Evolutionary conservation across 2,888 invertebrate genomes (phyloP), one percentile per base, ranked within the genome.

Genomic region (Alloplasta piceator): DNA sequence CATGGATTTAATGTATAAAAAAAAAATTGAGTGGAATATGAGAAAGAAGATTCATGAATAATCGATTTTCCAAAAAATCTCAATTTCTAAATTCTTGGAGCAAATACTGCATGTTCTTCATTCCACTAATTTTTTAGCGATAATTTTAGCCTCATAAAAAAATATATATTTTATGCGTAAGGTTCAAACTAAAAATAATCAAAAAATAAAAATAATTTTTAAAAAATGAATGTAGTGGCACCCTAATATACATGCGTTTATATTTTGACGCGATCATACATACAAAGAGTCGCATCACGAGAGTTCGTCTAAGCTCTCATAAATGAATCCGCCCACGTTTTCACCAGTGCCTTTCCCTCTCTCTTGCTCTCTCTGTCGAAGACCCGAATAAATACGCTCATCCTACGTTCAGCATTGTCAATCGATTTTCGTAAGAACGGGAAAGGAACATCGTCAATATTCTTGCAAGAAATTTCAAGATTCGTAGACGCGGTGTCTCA

Each of bases 311-410:
- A 84, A 80, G 78, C 68, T 74, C 46, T 83, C 84, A 86, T 88
- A 86, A 87, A 87, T 89, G 85, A 87, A 83, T 82, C 78, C 83
- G 80, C 83, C 84, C 83, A 85, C 85, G 84, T 85, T 82, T 67
- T 43, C 55, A 78, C 60, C 41, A 26, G 26, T 26, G 26, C 1
- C 26, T 26, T 26, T 26, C 26, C 26, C 26, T 26, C 26, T 26
- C 26, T 26, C 26, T 26, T 3, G 1, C 26, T 26, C 3, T 3
- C 26, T 26, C 41, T 46, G 55, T 41, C 61, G 72, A 77, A 10
- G 68, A 61, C 75, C 66, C 56, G 71, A 80, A 80, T 80, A 73
- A n/a, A n/a, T n/a, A 48, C 61, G 66, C 48, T 60, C 61, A 52
- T 48, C 60, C 66, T 61, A 58, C 56, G 60, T 52, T 60, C 61